A percentile compares a stretch with the other conserved stretches of the same genome.
These are phyloP conservation scores for Anastrepha ludens DNA, from an alignment of 1,140 invertebrate species.

Conservation along the genomic window DNA sequence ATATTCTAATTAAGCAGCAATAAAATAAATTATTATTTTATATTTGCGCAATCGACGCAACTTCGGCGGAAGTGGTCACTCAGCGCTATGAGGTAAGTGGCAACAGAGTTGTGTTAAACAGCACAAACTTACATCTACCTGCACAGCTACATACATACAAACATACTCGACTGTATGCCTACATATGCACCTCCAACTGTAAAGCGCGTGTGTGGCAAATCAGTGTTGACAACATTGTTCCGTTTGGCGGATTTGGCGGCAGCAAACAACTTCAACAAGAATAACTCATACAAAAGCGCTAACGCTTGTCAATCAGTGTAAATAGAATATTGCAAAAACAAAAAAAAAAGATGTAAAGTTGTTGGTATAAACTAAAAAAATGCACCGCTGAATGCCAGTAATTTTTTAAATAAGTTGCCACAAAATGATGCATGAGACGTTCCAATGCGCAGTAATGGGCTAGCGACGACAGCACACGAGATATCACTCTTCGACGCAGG, in stretches of 20 bases:
- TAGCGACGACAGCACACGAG: not conserved
- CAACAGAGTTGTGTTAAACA: not conserved
- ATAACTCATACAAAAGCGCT: not conserved
- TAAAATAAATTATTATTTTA: not conserved
- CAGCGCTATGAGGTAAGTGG: conserved; percentile 23
- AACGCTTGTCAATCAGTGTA: not conserved
- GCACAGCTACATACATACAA: not conserved
- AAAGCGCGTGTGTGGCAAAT: conserved; percentile 34
- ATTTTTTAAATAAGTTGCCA: not conserved
- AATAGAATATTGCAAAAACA: not conserved
- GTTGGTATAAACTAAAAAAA: not conserved
- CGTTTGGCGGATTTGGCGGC: not conserved
- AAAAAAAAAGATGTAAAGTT: not conserved
- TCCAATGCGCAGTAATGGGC: not conserved
- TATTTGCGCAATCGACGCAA: conserved; percentile 12
- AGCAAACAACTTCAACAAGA: not conserved
- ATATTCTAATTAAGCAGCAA: not conserved
- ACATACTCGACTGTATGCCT: too few relatives aligned
- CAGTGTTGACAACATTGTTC: conserved; percentile 27
- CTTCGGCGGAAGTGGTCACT: conserved; percentile 29
- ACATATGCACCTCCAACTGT: too few relatives aligned
- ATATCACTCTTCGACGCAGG: too few relatives aligned
- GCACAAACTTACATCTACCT: not conserved
- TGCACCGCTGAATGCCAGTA: not conserved
- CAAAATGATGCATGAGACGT: not conserved